Percentiles rank a stretch among this genome's conserved stretches.
Conservation (phyloP, 2,888 invertebrate genomes). For the Tricholauxania praeusta region DNA sequence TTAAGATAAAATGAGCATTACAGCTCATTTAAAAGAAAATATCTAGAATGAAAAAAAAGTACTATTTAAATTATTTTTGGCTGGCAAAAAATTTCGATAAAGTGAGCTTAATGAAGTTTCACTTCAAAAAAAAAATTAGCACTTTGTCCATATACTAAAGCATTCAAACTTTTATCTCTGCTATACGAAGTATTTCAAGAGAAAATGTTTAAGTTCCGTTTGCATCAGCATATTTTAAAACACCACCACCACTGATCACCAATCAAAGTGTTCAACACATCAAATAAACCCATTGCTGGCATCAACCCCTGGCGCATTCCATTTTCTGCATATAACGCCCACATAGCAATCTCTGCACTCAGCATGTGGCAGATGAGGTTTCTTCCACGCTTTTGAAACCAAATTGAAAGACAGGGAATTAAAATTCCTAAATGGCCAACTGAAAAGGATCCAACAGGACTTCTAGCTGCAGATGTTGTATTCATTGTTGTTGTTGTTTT, state of each 20-base stretch:
- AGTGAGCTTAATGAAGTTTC: too few species aligned
- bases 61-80: too few species aligned
- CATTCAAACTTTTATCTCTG: too few species aligned
- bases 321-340: neutral
- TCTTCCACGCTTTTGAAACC: constrained; percentile 8
- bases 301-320: neutral
- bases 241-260: constrained; percentile 17
- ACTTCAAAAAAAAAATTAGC: too few species aligned
- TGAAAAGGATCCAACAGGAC: constrained; percentile 7
- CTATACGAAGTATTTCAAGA: too few species aligned
- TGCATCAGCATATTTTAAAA: too few species aligned
- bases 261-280: constrained; percentile 16
- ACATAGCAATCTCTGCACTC: constrained; percentile 19
- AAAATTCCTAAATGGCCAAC: constrained; percentile 37
- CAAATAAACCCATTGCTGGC: neutral
- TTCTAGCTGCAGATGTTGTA: constrained; percentile 10
- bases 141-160: too few species aligned
- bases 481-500: neutral
- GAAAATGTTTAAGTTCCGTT: too few species aligned
- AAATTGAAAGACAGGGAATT: constrained; percentile 41
- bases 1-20: too few species aligned
- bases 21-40: too few species aligned
- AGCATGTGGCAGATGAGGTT: constrained; percentile 18
- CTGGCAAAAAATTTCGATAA: too few species aligned
- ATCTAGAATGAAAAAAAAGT: too few species aligned